A percentile compares a stretch with the other conserved stretches of the same genome.
phyloP scores from a whole-genome alignment of 2,113 vertebrate species.

The Pterocles orientalis region DNA sequence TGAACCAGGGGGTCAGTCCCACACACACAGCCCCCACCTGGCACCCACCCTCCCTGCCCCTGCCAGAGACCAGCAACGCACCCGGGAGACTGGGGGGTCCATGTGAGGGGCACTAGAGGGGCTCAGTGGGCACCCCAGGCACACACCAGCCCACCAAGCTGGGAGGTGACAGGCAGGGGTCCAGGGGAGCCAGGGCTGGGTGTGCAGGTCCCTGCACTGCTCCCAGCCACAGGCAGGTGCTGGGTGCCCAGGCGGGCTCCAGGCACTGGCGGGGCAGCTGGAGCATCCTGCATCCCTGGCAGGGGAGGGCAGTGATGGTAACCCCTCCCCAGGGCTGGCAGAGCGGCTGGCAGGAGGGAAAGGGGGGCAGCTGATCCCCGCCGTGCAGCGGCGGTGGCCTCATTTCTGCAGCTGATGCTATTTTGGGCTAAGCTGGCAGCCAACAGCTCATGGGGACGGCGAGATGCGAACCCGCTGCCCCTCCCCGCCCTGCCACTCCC shows the following conservation, averaged over 20 bases:
- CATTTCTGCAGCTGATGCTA: conserved; percentile 83
- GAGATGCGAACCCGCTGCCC: conserved; percentile 10
- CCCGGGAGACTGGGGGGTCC: background rate
- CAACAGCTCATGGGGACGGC: conserved; percentile 51
- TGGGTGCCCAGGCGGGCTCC: background rate
- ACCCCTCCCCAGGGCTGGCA: conserved; percentile 29
- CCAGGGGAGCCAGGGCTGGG: fast-evolving
- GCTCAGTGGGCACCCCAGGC: background rate
- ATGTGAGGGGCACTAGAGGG: fast-evolving
- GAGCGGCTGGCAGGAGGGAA: background rate
- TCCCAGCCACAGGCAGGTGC: background rate
- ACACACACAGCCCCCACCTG: fast-evolving
- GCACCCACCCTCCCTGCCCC: background rate
- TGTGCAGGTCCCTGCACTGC: fast-evolving
- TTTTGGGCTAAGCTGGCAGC: conserved; percentile 85
- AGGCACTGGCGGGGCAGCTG: fast-evolving
- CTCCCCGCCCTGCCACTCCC: background rate
- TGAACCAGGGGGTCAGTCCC: background rate
- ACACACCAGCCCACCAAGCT: background rate
- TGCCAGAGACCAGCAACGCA: background rate
- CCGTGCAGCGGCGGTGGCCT: conserved; percentile 46
- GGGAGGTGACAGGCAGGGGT: background rate
- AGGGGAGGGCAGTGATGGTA: background rate
- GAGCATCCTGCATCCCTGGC: conserved; percentile 21
- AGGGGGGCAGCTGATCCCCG: background rate